These are phyloP conservation scores for Chouioia cunea DNA, from an alignment of 2,888 invertebrate species.

Conservation along the genomic window DNA sequence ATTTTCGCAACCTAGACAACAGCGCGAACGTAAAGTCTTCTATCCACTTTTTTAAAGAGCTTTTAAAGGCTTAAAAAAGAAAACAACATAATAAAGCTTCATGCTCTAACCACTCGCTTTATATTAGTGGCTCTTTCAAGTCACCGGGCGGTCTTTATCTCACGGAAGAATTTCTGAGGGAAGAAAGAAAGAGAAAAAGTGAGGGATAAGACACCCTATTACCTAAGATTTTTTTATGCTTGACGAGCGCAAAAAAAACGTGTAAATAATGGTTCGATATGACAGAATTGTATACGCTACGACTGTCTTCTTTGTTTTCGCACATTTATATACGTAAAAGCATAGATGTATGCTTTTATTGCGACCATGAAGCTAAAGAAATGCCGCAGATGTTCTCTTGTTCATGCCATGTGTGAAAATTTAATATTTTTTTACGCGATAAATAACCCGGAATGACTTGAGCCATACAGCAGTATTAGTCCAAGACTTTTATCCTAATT, in stretches of 20 bases:
- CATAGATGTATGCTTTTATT: conserved; percentile 20
- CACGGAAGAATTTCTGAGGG: neutral
- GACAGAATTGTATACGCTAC: neutral
- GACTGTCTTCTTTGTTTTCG: neutral
- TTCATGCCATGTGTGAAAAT: too few species aligned
- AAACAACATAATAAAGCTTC: conserved; percentile 45
- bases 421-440: too few species aligned
- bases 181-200: neutral
- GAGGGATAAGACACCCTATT: conserved; percentile 13
- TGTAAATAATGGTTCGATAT: conserved; percentile 27
- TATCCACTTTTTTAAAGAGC: neutral
- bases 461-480: too few species aligned
- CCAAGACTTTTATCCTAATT: too few species aligned
- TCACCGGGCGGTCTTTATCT: conserved; percentile 12
- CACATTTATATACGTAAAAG: conserved; percentile 37
- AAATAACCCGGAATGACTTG: too few species aligned
- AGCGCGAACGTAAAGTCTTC: conserved; percentile 2
- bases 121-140: neutral
- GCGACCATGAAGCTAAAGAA: conserved; percentile 23
- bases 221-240: conserved; percentile 34
- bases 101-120: conserved; percentile 8
- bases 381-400: neutral
- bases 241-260: conserved; percentile 22
- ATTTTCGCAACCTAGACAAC: too few species aligned
- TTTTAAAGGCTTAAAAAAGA: conserved; percentile 20